Evolutionary conservation across 2,888 invertebrate genomes (phyloP).

Genomic region (Nycteola revayana): DNA sequence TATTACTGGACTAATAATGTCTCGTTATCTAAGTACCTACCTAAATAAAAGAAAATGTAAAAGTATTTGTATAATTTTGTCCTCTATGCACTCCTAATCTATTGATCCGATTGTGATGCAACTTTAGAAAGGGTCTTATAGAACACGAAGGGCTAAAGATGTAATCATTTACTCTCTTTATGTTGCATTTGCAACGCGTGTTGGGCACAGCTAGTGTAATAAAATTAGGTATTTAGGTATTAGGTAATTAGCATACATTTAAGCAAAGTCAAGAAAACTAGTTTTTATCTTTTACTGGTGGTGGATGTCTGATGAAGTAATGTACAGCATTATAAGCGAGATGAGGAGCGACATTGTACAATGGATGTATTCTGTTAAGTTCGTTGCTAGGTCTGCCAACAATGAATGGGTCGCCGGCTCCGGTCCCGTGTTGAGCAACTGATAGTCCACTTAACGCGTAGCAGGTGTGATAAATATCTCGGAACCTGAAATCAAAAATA

Average conservation of each 20-base stretch:
- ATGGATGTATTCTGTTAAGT: conserved; percentile 89
- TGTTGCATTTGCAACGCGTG: no score
- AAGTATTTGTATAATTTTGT: no score
- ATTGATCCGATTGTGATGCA: no score
- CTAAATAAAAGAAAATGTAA: no score
- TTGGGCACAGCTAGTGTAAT: no score
- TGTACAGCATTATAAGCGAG: conserved; percentile 74
- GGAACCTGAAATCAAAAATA: conserved; percentile 84
- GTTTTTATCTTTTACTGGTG: conserved; percentile 68
- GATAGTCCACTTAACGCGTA: conserved; percentile 97
- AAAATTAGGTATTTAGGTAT: no score
- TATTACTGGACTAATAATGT: no score
- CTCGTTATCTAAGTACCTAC: no score
- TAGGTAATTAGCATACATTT: conserved; percentile 1
- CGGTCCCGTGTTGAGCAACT: conserved; percentile 90
- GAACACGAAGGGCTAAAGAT: no score
- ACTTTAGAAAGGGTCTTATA: no score
- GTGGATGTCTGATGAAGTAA: conserved; percentile 72
- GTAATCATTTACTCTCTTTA: no score
- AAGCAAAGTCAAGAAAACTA: conserved; percentile 25
- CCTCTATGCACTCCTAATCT: no score
- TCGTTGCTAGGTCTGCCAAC: conserved; percentile 87
- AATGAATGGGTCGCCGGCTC: conserved; percentile 74
- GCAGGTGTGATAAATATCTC: conserved; percentile 98
- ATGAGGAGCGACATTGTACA: conserved; percentile 91